Evolutionary conservation across 2,797 vertebrate species (phyloP).

Genomic region (Siniperca scherzeri): DNA sequence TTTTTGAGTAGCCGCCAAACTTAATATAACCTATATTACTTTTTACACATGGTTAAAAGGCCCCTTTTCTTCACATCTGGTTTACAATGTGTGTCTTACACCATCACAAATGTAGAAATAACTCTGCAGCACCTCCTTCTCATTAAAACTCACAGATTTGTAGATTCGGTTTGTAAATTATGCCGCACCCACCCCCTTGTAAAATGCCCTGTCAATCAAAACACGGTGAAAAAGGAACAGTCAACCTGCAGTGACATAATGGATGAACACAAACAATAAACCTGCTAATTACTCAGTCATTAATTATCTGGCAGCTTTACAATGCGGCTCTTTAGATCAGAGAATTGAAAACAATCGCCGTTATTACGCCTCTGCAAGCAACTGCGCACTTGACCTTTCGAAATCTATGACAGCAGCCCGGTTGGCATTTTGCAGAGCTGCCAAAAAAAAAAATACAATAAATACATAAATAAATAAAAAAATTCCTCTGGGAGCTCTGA

Average conservation of each 20-base stretch:
- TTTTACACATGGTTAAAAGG: neutral
- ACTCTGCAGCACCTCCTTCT: slow-evolving; percentile 6
- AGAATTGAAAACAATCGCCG: slow-evolving; percentile 44
- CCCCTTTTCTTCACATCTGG: neutral
- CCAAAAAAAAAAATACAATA: slow-evolving; percentile 8
- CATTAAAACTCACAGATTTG: slow-evolving; percentile 35
- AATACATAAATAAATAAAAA: neutral
- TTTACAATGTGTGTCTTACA: neutral
- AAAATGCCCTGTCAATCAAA: slow-evolving; percentile 58
- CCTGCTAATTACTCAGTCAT: slow-evolving; percentile 57
- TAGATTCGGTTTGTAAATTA: slow-evolving; percentile 59
- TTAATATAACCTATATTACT: too few relatives aligned
- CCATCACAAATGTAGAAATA: slow-evolving; percentile 6
- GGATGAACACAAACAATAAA: slow-evolving; percentile 57
- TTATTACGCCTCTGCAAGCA: slow-evolving; percentile 51
- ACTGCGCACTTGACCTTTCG: slow-evolving; percentile 55
- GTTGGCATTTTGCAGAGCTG: slow-evolving; percentile 54
- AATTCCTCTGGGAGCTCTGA: slow-evolving; percentile 28
- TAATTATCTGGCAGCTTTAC: slow-evolving; percentile 57
- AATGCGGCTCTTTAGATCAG: slow-evolving; percentile 18
- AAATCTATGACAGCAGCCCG: slow-evolving; percentile 43
- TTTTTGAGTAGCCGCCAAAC: too few relatives aligned
- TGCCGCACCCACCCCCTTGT: fast-evolving
- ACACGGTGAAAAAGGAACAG: neutral
- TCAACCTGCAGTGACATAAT: slow-evolving; percentile 35